phyloP scores from a whole-genome alignment of 2,888 invertebrate species.

The Belgica antarctica region DNA sequence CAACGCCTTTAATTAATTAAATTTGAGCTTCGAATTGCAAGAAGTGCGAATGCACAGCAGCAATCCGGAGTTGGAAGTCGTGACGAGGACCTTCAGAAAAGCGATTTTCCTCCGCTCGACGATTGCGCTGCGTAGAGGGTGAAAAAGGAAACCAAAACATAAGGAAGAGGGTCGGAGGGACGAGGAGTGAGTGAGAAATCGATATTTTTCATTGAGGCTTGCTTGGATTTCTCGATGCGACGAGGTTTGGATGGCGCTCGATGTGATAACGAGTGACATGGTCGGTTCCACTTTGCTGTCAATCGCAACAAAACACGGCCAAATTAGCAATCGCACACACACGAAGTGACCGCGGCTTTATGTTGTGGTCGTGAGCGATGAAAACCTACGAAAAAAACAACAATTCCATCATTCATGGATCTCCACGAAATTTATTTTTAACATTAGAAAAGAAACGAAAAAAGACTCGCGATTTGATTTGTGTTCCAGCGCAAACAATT shows the following conservation, averaged over 20 bases:
- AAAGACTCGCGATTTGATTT: neutral
- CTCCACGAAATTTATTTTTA: neutral
- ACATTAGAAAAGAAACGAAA: neutral
- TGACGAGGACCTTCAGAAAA: neutral
- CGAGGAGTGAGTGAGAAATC: conserved; percentile 8
- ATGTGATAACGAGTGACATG: no score
- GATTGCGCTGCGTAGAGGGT: neutral
- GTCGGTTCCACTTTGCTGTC: no score
- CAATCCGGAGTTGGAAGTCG: neutral
- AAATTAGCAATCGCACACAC: neutral
- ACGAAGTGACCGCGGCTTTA: neutral
- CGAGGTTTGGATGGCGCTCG: neutral
- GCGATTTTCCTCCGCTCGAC: neutral
- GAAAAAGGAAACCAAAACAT: conserved; percentile 17
- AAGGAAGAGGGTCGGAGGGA: neutral
- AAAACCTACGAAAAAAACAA: neutral
- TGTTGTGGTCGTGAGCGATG: neutral
- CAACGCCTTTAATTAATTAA: conserved; percentile 42
- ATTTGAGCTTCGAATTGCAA: conserved; percentile 22
- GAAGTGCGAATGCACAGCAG: neutral
- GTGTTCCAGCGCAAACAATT: neutral
- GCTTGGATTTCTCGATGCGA: neutral
- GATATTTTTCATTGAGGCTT: neutral
- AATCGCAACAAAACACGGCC: neutral
- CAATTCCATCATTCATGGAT: conserved; percentile 11